Percentiles rank a stretch among this genome's conserved stretches.
Evolutionary conservation across 1,140 invertebrate genomes (phyloP).

Genomic region (Calosoma granatense): DNA sequence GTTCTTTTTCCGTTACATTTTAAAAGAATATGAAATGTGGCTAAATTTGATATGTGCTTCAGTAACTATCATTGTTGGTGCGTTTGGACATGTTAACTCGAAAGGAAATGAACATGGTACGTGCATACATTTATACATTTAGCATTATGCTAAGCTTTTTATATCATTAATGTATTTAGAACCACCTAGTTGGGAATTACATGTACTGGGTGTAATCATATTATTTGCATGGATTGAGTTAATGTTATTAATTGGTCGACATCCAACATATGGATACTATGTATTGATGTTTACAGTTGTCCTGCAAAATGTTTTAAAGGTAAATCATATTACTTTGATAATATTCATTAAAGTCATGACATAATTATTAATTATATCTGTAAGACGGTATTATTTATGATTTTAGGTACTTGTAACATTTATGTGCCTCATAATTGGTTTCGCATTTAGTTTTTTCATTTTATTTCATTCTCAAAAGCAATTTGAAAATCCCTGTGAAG

Average conservation of each 20-base stretch:
- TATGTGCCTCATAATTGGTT: slow-evolving; percentile 42
- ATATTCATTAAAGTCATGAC: too few species aligned
- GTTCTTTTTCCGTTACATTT: slow-evolving; percentile 21
- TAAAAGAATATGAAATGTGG: slow-evolving; percentile 30
- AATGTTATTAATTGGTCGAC: slow-evolving; percentile 41
- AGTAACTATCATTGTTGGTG: slow-evolving; percentile 21
- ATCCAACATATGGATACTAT: slow-evolving; percentile 40
- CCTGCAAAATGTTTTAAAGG: slow-evolving; percentile 38
- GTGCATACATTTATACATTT: too few species aligned
- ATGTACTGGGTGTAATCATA: slow-evolving; percentile 34
- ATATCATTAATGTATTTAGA: too few species aligned
- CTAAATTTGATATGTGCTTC: slow-evolving; percentile 24
- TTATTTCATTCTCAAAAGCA: slow-evolving; percentile 35
- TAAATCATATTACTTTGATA: too few species aligned
- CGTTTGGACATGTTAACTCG: not conserved
- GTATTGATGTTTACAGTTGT: slow-evolving; percentile 42
- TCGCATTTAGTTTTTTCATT: slow-evolving; percentile 43
- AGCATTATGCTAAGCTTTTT: too few species aligned
- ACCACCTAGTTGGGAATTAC: slow-evolving; percentile 30
- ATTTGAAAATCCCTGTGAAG: slow-evolving; percentile 35
- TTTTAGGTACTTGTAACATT: slow-evolving; percentile 38
- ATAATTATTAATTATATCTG: too few species aligned
- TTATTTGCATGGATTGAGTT: slow-evolving; percentile 43
- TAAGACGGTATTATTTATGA: too few species aligned
- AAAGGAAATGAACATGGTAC: too few species aligned